Percentiles rank a stretch among this genome's conserved stretches.
Evolutionary conservation across 2,797 vertebrate species (phyloP).

Genomic region (Centropyge bicolor): DNA sequence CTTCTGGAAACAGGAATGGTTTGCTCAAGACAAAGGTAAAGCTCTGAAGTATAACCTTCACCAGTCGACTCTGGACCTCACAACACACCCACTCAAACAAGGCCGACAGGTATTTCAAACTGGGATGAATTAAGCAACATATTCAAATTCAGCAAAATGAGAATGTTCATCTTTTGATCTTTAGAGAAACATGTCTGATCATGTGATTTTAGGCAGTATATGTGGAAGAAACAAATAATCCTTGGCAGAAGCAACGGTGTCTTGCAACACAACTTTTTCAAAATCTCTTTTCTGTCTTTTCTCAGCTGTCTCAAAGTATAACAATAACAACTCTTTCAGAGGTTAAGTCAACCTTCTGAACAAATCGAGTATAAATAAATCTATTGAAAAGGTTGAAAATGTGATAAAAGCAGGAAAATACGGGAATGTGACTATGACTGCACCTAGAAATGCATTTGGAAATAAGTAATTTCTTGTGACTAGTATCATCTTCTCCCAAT

Average conservation of each 20-base stretch:
- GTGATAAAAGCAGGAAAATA: background rate
- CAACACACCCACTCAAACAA: constrained; percentile 5
- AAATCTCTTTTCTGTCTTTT: constrained; percentile 25
- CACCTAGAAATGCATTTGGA: background rate
- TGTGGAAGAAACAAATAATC: constrained; percentile 47
- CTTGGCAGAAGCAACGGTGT: constrained; percentile 39
- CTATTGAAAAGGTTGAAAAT: background rate
- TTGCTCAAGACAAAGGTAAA: constrained; percentile 54
- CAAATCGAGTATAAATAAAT: background rate
- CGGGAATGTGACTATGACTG: background rate
- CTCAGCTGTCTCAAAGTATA: constrained; percentile 26
- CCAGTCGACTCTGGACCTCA: constrained; percentile 7
- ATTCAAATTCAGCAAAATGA: constrained; percentile 39
- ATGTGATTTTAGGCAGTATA: constrained; percentile 44
- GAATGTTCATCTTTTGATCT: constrained; percentile 19
- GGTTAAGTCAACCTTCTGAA: constrained; percentile 10
- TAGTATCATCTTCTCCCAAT: background rate
- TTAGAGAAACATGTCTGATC: constrained; percentile 31
- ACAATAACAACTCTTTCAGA: constrained; percentile 13
- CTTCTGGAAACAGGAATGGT: constrained; percentile 47
- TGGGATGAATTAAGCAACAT: constrained; percentile 14
- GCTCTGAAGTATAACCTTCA: constrained; percentile 31
- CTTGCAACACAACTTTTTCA: constrained; percentile 45
- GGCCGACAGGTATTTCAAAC: constrained; percentile 1
- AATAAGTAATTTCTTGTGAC: background rate